Percentiles rank a stretch among this genome's conserved stretches.
Evolutionary conservation across 2,113 vertebrate species (phyloP).

Genomic region (Ceratotherium simum): DNA sequence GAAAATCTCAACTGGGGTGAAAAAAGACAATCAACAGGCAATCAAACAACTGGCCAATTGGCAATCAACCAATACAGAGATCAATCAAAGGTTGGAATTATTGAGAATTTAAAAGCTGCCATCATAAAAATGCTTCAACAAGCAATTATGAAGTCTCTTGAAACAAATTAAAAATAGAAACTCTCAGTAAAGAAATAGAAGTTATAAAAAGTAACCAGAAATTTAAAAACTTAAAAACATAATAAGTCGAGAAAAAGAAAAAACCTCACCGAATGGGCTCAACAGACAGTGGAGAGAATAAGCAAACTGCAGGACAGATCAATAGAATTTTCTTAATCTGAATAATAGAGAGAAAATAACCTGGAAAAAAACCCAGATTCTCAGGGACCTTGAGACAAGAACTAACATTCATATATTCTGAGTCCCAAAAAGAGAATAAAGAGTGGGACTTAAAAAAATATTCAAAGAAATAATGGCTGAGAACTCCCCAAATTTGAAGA

Average conservation of each 20-base stretch:
- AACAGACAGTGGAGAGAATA: accelerated
- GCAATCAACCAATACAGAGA: not conserved
- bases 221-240: not conserved
- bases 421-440: not conserved
- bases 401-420: not conserved
- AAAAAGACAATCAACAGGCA: too few relatives aligned
- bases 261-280: not conserved
- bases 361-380: not conserved
- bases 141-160: not conserved
- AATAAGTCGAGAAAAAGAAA: not conserved
- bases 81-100: not conserved
- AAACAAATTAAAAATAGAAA: conserved; percentile 19
- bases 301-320: not conserved
- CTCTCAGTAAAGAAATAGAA: not conserved
- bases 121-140: not conserved
- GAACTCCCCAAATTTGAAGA: not conserved
- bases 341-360: not conserved
- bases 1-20: not conserved
- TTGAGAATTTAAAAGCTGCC: not conserved
- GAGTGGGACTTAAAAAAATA: not conserved
- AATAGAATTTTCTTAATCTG: not conserved
- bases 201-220: not conserved
- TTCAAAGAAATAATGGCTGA: not conserved
- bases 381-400: not conserved
- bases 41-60: too few relatives aligned